Evolutionary conservation across 2,797 vertebrate genomes (phyloP), one percentile per base, ranked within the genome.

Genomic region (Tamandua tetradactyla): DNA sequence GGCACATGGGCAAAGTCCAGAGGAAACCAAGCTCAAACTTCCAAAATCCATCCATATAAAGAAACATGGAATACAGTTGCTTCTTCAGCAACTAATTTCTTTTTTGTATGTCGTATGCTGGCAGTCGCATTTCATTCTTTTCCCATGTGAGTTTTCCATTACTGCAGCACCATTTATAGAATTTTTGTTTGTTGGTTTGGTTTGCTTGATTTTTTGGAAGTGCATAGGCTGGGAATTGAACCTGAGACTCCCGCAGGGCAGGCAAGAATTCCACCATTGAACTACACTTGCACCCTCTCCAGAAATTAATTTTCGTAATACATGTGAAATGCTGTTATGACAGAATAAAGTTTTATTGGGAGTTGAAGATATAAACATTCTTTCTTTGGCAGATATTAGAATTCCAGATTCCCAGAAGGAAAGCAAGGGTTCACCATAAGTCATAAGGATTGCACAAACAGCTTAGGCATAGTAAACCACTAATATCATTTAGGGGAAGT

Each of bases 351-450:
- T 80, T 69, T 49, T 74, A 32, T 47, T 17, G 1, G 42, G 30
- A 0, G 15, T 9, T 74, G 23, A 42, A 80, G 22, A 52, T 14
- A 13, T 35, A 66, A 40, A 12, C 6, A 52, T 7, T 72, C 40
- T 83, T 40, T 64, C 20, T 37, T 11, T 64, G 57, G 15, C 40
- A 74, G 15, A 0, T 22, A 82, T 30, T 62, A 85, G 87, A 82
- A 81, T 64, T 78, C 18, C 62, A 87, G 62, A 59, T 20, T 42
- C 30, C 11, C 44, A 11, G 82, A 85, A 88, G 14, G 20, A 79
- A 90, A 95, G 3, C 90, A 94, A 76, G n/a, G 89, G 76, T 72
- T 96, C 35, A 80, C 2, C 14, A 61, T 88, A 85, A 95, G 79
- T 74, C 8, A 84, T 49, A 78, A n/a, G 14, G 15, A 79, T 88